Conservation (phyloP, 1,140 invertebrate species). For the Aphidius gifuensis region DNA sequence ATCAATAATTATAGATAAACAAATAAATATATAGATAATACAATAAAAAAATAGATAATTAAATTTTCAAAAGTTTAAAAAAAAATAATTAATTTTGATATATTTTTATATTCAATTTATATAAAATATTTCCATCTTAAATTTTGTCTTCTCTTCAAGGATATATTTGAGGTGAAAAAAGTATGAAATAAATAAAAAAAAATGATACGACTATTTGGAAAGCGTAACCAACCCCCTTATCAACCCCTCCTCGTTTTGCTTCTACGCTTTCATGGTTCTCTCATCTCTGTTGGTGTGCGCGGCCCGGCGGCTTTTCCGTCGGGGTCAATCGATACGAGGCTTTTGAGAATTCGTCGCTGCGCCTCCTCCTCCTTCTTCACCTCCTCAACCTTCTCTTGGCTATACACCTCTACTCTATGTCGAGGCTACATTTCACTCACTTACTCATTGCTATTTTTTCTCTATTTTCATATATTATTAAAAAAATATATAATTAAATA, state of each 20-base stretch:
- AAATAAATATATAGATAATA: no score
- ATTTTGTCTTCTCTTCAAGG: no score
- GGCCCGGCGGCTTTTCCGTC: conserved; percentile 21
- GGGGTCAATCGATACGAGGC: conserved; percentile 27
- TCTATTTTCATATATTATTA: no score
- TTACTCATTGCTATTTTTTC: conserved; percentile 5
- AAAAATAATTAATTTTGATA: no score
- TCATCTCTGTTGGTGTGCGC: conserved; percentile 17
- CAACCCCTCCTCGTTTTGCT: neutral
- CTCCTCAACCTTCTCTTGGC: conserved; percentile 5
- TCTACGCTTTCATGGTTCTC: conserved; percentile 1
- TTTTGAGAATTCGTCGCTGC: conserved; percentile 20
- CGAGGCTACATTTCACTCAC: conserved; percentile 3
- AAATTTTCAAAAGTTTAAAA: neutral
- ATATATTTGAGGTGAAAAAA: neutral
- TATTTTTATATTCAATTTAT: no score
- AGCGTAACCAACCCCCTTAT: no score
- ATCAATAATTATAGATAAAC: neutral
- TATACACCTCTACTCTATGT: neutral
- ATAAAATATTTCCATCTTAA: no score
- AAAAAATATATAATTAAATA: conserved; percentile 3
- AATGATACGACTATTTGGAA: no score
- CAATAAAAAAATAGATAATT: no score
- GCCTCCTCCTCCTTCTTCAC: conserved; percentile 7
- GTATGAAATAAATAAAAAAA: no score